Evolutionary conservation across 2,113 vertebrate species (phyloP), one percentile per base, ranked within the genome.

Genomic region (Hippocampus guttulatus): DNA sequence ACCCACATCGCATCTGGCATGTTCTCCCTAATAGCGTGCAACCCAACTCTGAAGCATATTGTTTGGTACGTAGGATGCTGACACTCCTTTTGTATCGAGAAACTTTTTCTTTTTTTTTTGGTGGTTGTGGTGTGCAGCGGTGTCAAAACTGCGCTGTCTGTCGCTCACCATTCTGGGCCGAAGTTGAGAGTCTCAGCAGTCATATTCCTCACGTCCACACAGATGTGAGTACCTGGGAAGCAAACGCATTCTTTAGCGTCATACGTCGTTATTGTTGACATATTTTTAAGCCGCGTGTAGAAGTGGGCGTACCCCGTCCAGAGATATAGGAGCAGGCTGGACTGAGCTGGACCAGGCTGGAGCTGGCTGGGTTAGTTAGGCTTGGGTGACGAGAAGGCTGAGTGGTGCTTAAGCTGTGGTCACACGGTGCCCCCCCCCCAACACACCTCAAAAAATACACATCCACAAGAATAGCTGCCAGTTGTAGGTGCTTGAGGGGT

Each of bases 161-260:
- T 38, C 0, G 65, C 70, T 91, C 89, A 96, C 95, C 95, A 96
- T 92, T 96, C 95, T 82, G 95, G 94, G 88, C 95, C 95, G 88
- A 96, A 96, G 90, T 95, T 96, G 88, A 96, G 94, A 69, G 95
- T 96, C 93, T 96, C 95, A 82, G 95, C 95, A 81, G 95, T 95
- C 95, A 96, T 96, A 91, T 91, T 93, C 88, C 85, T 93, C 88
- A 82, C 83, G 87, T 92, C 90, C 86, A 80, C 82, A 87, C 80
- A 88, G 89, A 91, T 88, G 81, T 89, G 91, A 91, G 91, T 91
- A 88, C 92, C 91, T 92, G 71, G 0, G 62, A 68, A 11, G 49
- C 15, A 61, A 64, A 27, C 20, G 25, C 11, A n/a, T 45, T 49
- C 5, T 45, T 2, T 1, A 3, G 40, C 11, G 3, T 3, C 21